These are phyloP conservation scores for Suillia variegata DNA, from an alignment of 2,888 invertebrate genomes.

Conservation along the genomic window DNA sequence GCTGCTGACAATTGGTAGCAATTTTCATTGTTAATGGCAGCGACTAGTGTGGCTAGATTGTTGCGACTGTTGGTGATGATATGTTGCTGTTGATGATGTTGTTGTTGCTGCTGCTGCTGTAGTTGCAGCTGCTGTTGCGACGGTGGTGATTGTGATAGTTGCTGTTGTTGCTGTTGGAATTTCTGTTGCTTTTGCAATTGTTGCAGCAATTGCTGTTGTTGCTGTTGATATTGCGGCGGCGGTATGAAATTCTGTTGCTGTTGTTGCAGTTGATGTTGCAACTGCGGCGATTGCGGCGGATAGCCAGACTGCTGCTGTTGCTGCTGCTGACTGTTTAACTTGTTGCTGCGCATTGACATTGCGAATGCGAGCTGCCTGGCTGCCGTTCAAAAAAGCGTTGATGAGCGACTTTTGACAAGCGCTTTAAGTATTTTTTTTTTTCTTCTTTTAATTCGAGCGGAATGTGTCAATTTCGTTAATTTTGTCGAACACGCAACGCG, in stretches of 20 bases:
- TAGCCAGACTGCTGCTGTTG: conserved; percentile 31
- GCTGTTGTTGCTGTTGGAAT: conserved; percentile 29
- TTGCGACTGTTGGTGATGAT: conserved; percentile 51
- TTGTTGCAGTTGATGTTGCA: conserved; percentile 38
- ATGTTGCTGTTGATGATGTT: conserved; percentile 34
- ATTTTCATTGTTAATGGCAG: conserved; percentile 45
- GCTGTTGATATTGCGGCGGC: conserved; percentile 34
- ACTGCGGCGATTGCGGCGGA: conserved; percentile 28
- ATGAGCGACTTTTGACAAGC: no score
- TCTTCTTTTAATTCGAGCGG: not conserved
- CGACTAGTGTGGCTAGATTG: conserved; percentile 46
- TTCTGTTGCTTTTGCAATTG: conserved; percentile 44
- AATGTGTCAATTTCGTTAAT: not conserved
- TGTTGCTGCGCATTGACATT: conserved; percentile 60
- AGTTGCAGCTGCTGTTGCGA: conserved; percentile 47
- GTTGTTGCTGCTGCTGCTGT: conserved; percentile 34
- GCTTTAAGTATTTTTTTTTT: not conserved
- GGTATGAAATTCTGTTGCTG: conserved; percentile 16
- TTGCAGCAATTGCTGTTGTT: conserved; percentile 47
- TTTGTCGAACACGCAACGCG: conserved; percentile 4
- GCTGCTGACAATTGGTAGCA: conserved; percentile 53
- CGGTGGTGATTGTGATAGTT: conserved; percentile 23
- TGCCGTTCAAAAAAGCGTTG: no score
- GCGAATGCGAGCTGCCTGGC: conserved; percentile 15
- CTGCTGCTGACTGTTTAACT: conserved; percentile 41